A percentile compares a stretch with the other conserved stretches of the same genome.
phyloP scores from a whole-genome alignment of 2,113 vertebrate genomes.

The Corythornis madagascariensis region DNA sequence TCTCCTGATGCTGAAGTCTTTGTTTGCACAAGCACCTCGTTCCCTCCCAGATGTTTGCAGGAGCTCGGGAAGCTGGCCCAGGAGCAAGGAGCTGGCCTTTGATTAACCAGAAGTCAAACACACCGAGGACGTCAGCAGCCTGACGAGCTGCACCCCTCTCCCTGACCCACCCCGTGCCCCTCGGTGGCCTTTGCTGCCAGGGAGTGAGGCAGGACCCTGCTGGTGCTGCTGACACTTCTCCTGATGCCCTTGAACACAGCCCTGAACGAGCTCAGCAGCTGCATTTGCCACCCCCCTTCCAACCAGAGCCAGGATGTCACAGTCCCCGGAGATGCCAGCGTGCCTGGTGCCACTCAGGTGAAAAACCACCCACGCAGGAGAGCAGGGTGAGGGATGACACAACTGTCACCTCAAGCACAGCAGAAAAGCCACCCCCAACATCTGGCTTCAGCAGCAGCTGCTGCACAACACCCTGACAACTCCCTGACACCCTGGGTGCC shows the following conservation, averaged over 20 bases:
- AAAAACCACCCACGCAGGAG: not conserved
- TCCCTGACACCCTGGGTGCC: not conserved
- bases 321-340: rapidly evolving
- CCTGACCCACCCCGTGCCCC: rapidly evolving
- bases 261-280: not conserved
- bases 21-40: not conserved
- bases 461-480: not conserved
- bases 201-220: not conserved
- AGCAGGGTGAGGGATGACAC: not conserved
- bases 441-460: not conserved
- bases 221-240: not conserved
- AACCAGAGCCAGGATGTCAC: rapidly evolving
- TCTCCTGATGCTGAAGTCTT: not conserved
- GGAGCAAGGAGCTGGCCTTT: not conserved
- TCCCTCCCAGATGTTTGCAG: constrained; percentile 30
- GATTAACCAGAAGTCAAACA: constrained; percentile 17
- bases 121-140: not conserved
- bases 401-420: not conserved
- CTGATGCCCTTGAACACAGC: not conserved
- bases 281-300: rapidly evolving
- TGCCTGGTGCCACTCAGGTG: not conserved
- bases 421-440: rapidly evolving
- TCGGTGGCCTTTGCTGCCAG: rapidly evolving
- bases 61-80: not conserved
- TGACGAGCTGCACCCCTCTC: not conserved